These are phyloP conservation scores for Pantelozetes paolii DNA, from an alignment of 2,888 invertebrate species.

Conservation along the genomic window DNA sequence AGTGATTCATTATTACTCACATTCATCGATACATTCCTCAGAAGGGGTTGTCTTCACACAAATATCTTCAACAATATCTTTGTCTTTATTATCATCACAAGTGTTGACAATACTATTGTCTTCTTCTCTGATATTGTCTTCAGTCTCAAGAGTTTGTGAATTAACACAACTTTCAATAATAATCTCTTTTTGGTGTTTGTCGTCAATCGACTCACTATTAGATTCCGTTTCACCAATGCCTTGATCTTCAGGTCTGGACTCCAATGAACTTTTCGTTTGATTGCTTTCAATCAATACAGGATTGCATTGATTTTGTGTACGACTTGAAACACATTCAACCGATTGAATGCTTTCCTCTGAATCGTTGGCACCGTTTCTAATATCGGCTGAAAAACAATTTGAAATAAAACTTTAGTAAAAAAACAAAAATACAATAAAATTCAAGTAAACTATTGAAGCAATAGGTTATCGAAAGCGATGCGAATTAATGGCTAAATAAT, in stretches of 20 bases:
- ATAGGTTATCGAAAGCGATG: not conserved
- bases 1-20: not conserved
- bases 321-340: not conserved
- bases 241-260: not conserved
- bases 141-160: not conserved
- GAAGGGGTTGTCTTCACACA: not conserved
- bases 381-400: not conserved
- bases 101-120: no score
- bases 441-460: not conserved
- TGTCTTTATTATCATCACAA: not conserved
- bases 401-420: not conserved
- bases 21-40: not conserved
- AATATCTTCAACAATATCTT: not conserved
- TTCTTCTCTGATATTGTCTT: no score
- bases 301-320: not conserved
- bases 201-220: not conserved
- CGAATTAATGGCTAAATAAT: not conserved
- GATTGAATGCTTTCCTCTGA: conserved; percentile 9
- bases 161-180: conserved; percentile 8
- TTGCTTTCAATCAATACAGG: conserved; percentile 29
- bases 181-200: not conserved
- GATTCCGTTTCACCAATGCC: conserved; percentile 27
- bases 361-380: conserved; percentile 19
- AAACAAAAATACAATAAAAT: not conserved
- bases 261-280: conserved; percentile 31